Base-by-base conservation (phyloP, 1,140 invertebrate genomes). In the Drosophila dunni region DNA sequence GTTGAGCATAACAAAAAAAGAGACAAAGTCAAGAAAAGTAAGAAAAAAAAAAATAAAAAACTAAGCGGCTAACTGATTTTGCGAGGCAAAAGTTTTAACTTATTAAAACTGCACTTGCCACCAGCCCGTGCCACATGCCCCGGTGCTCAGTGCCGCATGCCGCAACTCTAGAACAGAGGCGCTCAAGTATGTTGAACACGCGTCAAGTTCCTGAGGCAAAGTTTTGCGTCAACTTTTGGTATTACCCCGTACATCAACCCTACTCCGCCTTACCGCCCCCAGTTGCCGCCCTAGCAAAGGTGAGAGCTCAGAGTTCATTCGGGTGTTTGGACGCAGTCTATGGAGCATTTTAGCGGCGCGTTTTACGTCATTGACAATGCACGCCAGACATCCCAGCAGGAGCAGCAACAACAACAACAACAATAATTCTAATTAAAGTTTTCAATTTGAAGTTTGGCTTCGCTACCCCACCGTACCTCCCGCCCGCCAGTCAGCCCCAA, bases 361-460 rank as follows among this genome's bases (percentile, higher is more conserved):
- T 57, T 65, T 57, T 58, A 42, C 63, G 42, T 56, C 83, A 80
- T 79, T 80, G 84, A 90, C 84, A 89, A 89, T 88, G 80, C 63
- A 81, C 40, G 42, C 54, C 84, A 73, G 64, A 67, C 71, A 42
- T 38, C 17, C 13, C 34, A 51, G 11, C 42, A 61, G 48, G 46
- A 60, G 10, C 62, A 63, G 24, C 64, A 64, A 24, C 15, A 71
- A 45, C 63, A 73, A 61, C 69, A 88, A 82, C 67, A 84, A 89
- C 70, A 89, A 88, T 84, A 88, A 84, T 88, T 88, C 80, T 88
- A 88, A 88, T 88, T 88, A 88, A 88, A 88, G 84, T 88, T 88
- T 88, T 88, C 84, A 88, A 88, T 88, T 88, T 88, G 80, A 88
- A 88, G 84, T 88, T 89, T 80, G 71, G 78, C 77, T 50, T 57